A percentile compares a stretch with the other conserved stretches of the same genome.
Evolutionary conservation across 2,113 vertebrate species (phyloP).

Genomic region (Catharus fuscescens): DNA sequence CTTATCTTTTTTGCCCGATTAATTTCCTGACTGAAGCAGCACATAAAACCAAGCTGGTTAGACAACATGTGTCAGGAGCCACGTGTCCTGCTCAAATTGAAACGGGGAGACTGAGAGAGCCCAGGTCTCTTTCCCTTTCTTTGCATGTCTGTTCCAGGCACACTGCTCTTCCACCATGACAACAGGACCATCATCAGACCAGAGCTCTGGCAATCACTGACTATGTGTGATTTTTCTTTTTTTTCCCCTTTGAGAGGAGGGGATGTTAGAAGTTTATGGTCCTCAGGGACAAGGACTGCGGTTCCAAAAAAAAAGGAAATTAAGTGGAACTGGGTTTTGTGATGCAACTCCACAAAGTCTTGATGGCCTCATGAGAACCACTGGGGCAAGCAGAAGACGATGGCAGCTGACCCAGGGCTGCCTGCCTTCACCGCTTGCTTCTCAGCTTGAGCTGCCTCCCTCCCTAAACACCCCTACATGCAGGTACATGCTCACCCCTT

Average conservation of each 20-base stretch:
- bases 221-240: accelerated
- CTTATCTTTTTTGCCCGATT: constrained; percentile 68
- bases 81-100: constrained; percentile 39
- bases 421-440: background rate
- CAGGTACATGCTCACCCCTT: background rate
- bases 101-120: background rate
- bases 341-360: background rate
- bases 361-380: background rate
- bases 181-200: background rate
- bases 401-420: accelerated
- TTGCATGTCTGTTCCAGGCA: accelerated
- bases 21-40: constrained; percentile 70
- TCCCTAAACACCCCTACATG: background rate
- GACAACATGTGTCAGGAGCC: constrained; percentile 61
- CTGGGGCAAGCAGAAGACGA: background rate
- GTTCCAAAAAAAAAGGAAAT: background rate
- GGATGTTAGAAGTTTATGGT: background rate
- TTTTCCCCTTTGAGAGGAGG: background rate
- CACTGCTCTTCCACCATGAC: background rate
- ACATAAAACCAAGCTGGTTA: constrained; percentile 66
- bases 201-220: background rate
- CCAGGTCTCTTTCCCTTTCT: background rate
- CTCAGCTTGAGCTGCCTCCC: background rate
- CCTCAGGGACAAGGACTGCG: background rate
- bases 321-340: background rate